Evolutionary conservation across 2,113 vertebrate species (phyloP).

Genomic region (Thomomys bottae): DNA sequence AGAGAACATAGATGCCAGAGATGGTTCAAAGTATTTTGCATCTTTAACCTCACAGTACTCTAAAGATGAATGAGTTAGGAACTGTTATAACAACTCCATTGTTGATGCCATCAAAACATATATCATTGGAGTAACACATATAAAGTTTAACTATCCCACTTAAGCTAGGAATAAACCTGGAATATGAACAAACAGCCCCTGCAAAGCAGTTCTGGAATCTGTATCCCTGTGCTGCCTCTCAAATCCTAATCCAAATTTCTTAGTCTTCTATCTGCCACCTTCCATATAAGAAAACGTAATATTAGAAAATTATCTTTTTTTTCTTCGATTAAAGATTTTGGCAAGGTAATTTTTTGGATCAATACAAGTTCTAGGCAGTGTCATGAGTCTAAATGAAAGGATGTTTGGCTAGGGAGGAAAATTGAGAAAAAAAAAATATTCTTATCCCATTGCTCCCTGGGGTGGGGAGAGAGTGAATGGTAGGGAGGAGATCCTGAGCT

Average conservation of each 20-base stretch:
- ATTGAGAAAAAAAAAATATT: conserved; percentile 15
- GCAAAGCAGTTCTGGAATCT: background rate
- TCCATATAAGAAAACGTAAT: conserved; percentile 8
- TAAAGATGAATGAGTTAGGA: background rate
- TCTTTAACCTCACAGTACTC: background rate
- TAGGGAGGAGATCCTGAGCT: background rate
- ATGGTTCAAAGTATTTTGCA: background rate
- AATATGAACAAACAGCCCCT: background rate
- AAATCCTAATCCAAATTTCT: background rate
- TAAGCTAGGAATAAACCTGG: background rate
- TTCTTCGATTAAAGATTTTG: conserved; percentile 1
- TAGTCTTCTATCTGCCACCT: background rate
- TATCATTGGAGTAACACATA: background rate
- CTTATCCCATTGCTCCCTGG: background rate
- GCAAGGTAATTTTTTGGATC: background rate
- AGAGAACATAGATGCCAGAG: background rate
- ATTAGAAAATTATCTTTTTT: background rate
- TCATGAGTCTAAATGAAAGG: background rate
- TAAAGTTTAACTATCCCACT: background rate
- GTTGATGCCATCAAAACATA: background rate
- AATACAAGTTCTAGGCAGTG: background rate
- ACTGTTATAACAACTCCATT: background rate
- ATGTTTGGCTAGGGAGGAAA: background rate
- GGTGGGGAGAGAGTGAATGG: background rate
- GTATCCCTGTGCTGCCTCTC: background rate